Conservation (phyloP, 2,797 vertebrate genomes). For the Fratercula arctica region DNA sequence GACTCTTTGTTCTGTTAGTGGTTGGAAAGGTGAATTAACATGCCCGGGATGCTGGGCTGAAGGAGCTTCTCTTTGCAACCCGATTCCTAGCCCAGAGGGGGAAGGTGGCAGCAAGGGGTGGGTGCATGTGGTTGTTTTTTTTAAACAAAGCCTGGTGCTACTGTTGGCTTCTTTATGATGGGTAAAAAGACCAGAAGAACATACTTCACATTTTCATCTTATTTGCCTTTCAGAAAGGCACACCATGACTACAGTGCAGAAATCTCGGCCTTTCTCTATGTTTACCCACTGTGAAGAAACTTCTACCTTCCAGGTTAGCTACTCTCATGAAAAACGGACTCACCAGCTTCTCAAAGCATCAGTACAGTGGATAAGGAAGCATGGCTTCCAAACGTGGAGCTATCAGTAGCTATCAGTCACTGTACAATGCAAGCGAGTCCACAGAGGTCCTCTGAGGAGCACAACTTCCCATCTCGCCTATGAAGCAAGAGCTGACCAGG, state of each 20-base stretch:
- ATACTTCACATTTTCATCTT: neutral
- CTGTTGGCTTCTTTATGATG: neutral
- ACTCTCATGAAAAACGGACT: neutral
- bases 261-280: neutral
- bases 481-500: neutral
- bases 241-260: rapidly evolving
- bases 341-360: neutral
- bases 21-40: neutral
- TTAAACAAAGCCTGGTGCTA: neutral
- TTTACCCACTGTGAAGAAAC: neutral
- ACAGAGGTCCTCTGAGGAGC: neutral
- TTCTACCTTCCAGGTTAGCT: neutral
- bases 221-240: neutral
- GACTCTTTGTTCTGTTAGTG: neutral
- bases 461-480: neutral
- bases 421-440: neutral
- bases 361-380: neutral
- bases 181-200: neutral
- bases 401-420: neutral
- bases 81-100: neutral
- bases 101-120: neutral
- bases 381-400: neutral
- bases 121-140: rapidly evolving
- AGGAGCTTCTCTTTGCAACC: neutral
- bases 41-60: neutral